Conservation (phyloP, 1,140 invertebrate genomes). For the Lysiphlebus fabarum region DNA sequence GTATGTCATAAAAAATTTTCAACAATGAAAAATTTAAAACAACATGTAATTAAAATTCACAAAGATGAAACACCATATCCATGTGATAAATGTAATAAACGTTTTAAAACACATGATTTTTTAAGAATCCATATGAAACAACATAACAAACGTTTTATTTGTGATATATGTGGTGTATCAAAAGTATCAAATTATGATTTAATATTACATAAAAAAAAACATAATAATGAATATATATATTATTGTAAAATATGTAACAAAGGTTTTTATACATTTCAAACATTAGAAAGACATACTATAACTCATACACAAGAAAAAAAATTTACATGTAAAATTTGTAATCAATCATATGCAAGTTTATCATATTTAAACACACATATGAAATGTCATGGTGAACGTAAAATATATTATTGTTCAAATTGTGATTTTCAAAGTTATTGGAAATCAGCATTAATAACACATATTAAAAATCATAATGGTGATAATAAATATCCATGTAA, state of each 20-base stretch:
- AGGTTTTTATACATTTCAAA: constrained; percentile 45
- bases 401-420: constrained; percentile 49
- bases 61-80: constrained; percentile 42
- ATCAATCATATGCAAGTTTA: constrained; percentile 48
- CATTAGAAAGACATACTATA: constrained; percentile 41
- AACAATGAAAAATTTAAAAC: constrained; percentile 26
- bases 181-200: constrained; percentile 43
- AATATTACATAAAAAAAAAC: constrained; percentile 36
- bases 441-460: constrained; percentile 68
- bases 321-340: constrained; percentile 71
- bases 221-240: constrained; percentile 42
- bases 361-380: constrained; percentile 39
- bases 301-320: constrained; percentile 68
- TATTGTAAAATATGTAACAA: constrained; percentile 42
- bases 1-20: constrained; percentile 22
- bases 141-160: constrained; percentile 76
- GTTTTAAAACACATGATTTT: constrained; percentile 58
- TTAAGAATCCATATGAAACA: constrained; percentile 41
- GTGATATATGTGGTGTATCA: constrained; percentile 75
- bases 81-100: constrained; percentile 57
- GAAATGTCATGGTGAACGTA: constrained; percentile 39
- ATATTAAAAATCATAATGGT: constrained; percentile 69
- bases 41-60: constrained; percentile 29
- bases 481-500: constrained; percentile 57
- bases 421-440: constrained; percentile 47